Base-by-base conservation (phyloP, 2,888 invertebrate species). In the Glaucopsyche alexis region DNA sequence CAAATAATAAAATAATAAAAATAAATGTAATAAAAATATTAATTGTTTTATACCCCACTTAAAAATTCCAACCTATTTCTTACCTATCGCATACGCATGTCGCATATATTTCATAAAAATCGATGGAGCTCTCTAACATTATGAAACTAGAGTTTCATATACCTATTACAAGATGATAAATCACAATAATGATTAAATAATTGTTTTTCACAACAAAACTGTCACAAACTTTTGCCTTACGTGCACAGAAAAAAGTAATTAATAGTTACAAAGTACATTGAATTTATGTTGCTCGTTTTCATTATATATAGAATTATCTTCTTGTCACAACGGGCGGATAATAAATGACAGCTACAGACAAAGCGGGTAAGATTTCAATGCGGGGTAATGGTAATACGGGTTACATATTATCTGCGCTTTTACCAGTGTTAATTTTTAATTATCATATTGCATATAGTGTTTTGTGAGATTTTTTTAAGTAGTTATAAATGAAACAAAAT, bases 401-500 rank as follows among this genome's bases (percentile, higher is more conserved):
- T 86, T 86, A 86, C 87, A 89, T 29, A 29, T 29, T 89, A 88
- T 88, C 86, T 86, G 83, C 81, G 84, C 81, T 85, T 85, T 84
- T 80, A 75, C 75, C 81, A 79, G 81, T 84, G 84, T 89, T 91
- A 87, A 89, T 82, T 90, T 90, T 90, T 90, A 90, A 89, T 89
- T 86, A 83, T 83, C 82, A 84, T 52, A 16, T 16, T 52, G 52
- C n/a, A 8, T 52, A 50, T 29, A 29, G 29, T 29, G 29, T 50
- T 85, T 84, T 85, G 82, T 79, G 81, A 81, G 74, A 78, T 76
- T 83, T 76, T 83, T 85, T 85, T 87, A 85, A 29, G 29, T 29
- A 29, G 29, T 1, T 2, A 29, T 29, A 29, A 29, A 29, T n/a
- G n/a, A n/a, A n/a, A n/a, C n/a, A n/a, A n/a, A n/a, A n/a, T n/a